Conservation (phyloP, 2,888 invertebrate species). For the Oegoconia quadripuncta region DNA sequence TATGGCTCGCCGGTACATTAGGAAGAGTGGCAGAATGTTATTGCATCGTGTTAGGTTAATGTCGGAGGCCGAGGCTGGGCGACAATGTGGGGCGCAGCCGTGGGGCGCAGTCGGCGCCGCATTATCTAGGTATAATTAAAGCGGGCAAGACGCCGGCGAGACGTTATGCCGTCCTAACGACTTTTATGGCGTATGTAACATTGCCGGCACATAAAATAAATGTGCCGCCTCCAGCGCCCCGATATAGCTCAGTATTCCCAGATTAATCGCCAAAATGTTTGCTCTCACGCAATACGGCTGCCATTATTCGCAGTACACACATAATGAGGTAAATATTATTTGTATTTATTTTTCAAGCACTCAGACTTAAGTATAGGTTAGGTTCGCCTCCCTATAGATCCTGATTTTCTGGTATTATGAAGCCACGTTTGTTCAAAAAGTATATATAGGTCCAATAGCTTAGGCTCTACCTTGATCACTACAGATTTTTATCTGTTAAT, state of each 20-base stretch:
- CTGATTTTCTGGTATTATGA: too few species aligned
- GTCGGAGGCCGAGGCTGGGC: constrained; percentile 40
- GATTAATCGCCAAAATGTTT: constrained; percentile 76
- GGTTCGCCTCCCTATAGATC: too few species aligned
- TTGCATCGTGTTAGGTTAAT: constrained; percentile 66
- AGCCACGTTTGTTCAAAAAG: too few species aligned
- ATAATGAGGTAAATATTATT: constrained; percentile 54
- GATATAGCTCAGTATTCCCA: constrained; percentile 63
- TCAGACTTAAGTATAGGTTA: neutral
- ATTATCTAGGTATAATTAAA: constrained; percentile 76
- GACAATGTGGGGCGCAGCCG: constrained; percentile 23
- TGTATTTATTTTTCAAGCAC: constrained; percentile 1
- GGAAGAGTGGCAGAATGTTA: constrained; percentile 58
- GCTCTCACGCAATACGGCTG: constrained; percentile 60
- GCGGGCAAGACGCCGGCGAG: constrained; percentile 74
- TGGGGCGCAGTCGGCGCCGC: constrained; percentile 58
- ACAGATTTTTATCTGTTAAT: too few species aligned
- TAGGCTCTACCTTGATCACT: too few species aligned
- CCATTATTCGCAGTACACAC: constrained; percentile 46
- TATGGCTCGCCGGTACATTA: constrained; percentile 44
- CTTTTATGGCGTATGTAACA: constrained; percentile 79
- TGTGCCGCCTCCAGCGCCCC: constrained; percentile 70
- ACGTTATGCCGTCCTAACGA: constrained; percentile 77
- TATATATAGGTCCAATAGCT: too few species aligned
- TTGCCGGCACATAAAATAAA: constrained; percentile 78